Evolutionary conservation across 2,797 vertebrate species (phyloP).

Genomic region (Hydrophis major): DNA sequence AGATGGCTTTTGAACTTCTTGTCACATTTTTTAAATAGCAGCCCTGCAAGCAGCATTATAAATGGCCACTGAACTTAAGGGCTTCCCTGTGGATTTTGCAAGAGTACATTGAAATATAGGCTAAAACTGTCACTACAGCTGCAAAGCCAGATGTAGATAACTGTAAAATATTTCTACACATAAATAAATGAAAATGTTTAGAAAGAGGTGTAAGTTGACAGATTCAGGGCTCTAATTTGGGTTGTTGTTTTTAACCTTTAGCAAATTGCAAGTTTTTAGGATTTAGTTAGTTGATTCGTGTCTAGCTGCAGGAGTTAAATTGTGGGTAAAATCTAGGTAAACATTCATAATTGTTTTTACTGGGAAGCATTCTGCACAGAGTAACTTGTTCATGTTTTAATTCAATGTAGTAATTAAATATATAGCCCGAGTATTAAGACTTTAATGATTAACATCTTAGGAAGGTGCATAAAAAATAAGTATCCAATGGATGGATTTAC

Average conservation of each 20-base stretch:
- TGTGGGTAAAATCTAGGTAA: slow-evolving; percentile 57
- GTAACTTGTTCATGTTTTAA: slow-evolving; percentile 45
- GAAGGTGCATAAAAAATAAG: slow-evolving; percentile 36
- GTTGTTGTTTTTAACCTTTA: slow-evolving; percentile 54
- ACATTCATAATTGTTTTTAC: slow-evolving; percentile 53
- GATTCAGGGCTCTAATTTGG: slow-evolving; percentile 29
- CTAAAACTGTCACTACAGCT: background rate
- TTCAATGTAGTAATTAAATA: slow-evolving; percentile 44
- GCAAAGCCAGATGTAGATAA: background rate
- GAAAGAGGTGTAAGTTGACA: slow-evolving; percentile 33
- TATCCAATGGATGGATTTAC: slow-evolving; percentile 50
- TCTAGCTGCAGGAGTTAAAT: slow-evolving; percentile 70
- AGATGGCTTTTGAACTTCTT: background rate
- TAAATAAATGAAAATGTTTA: background rate
- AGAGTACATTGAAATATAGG: background rate
- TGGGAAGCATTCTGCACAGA: slow-evolving; percentile 33
- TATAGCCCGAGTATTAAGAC: slow-evolving; percentile 44
- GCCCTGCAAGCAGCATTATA: background rate
- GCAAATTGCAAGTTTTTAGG: slow-evolving; percentile 47
- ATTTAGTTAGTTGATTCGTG: slow-evolving; percentile 65
- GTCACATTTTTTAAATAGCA: background rate
- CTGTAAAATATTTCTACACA: background rate
- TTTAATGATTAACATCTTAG: slow-evolving; percentile 35
- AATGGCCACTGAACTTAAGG: background rate
- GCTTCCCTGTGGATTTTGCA: background rate